phyloP scores from a whole-genome alignment of 53 echinoderm and acorn worm species.

The Astropecten irregularis region DNA sequence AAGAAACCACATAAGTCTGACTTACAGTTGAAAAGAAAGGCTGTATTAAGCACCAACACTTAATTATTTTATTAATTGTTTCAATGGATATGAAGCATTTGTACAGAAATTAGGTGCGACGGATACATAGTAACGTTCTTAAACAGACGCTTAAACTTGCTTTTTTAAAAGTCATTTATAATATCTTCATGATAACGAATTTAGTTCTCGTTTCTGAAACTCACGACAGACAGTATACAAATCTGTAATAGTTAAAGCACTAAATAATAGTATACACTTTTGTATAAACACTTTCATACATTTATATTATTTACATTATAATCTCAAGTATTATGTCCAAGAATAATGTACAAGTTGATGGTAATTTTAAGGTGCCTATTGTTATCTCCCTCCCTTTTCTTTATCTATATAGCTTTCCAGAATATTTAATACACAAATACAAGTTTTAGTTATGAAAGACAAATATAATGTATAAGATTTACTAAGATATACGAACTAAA shows the following conservation, averaged over 20 bases:
- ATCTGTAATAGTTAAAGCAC: background rate
- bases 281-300: constrained; percentile 24
- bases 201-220: background rate
- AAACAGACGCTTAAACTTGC: constrained; percentile 24
- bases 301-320: constrained; percentile 45
- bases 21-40: background rate
- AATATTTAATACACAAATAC: background rate
- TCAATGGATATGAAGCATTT: constrained; percentile 33
- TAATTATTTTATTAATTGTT: constrained; percentile 39
- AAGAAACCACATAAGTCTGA: too few relatives aligned
- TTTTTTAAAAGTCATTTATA: background rate
- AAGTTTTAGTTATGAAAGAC: constrained; percentile 24
- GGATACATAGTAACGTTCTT: background rate
- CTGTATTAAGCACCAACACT: constrained; percentile 44
- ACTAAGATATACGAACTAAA: background rate
- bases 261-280: background rate
- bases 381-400: too few relatives aligned
- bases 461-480: background rate
- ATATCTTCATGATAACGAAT: background rate
- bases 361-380: too few relatives aligned
- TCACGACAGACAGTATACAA: background rate
- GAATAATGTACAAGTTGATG: too few relatives aligned
- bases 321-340: constrained; percentile 21
- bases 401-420: background rate
- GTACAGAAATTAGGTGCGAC: constrained; percentile 31